These are phyloP conservation scores for Diuraphis noxia DNA, from an alignment of 1,140 invertebrate species.

Conservation along the genomic window DNA sequence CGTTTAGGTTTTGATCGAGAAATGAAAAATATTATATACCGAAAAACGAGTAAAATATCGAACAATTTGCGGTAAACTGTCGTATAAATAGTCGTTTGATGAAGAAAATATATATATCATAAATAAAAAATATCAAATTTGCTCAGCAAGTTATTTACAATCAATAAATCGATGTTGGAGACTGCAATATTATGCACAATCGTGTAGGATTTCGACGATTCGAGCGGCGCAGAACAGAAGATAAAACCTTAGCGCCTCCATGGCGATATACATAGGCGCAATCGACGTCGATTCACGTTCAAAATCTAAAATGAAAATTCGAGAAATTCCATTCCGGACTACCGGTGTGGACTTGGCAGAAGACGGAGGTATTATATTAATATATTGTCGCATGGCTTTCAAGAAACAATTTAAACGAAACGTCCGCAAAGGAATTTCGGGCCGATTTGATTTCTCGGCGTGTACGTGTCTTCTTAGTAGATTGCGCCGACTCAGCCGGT, in stretches of 20 bases:
- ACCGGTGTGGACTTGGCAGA: neutral
- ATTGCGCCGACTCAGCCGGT: neutral
- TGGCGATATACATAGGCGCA: neutral
- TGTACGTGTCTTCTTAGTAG: slow-evolving; percentile 9
- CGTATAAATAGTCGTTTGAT: neutral
- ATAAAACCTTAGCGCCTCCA: neutral
- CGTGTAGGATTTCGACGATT: neutral
- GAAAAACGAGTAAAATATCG: neutral
- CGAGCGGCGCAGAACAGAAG: no score
- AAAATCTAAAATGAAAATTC: neutral
- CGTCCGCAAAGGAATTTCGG: neutral
- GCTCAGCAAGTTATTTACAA: neutral
- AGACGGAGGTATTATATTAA: neutral
- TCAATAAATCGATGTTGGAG: neutral
- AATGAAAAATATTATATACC: neutral
- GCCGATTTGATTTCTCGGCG: slow-evolving; percentile 40
- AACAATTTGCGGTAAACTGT: neutral
- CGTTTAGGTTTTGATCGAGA: neutral
- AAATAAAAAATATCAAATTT: neutral
- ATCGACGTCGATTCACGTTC: neutral
- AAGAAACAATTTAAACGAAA: slow-evolving; percentile 16
- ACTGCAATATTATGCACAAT: neutral
- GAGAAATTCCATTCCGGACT: neutral
- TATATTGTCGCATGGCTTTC: neutral
- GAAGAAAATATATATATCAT: neutral